phyloP scores from a whole-genome alignment of 2,888 invertebrate species.

The Carabus problematicus region DNA sequence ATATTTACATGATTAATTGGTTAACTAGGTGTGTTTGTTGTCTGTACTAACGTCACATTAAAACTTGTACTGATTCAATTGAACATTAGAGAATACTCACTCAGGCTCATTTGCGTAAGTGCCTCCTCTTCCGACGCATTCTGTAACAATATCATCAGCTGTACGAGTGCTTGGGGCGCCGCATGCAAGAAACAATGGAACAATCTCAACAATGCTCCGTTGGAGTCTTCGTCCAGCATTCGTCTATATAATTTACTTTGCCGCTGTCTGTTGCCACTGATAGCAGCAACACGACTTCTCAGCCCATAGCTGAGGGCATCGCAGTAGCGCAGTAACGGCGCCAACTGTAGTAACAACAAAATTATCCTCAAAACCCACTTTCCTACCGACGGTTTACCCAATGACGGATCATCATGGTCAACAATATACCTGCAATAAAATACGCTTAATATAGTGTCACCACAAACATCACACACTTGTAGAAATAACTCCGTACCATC shows the following conservation, averaged over 20 bases:
- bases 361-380: conserved; percentile 60
- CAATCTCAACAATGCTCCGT: conserved; percentile 58
- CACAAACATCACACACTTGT: background rate
- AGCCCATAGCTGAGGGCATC: conserved; percentile 59
- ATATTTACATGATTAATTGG: too few relatives aligned
- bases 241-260: conserved; percentile 56
- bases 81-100: too few relatives aligned
- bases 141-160: conserved; percentile 57
- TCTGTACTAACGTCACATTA: too few relatives aligned
- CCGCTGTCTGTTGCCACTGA: conserved; percentile 52
- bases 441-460: conserved; percentile 10
- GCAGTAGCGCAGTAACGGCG: conserved; percentile 60
- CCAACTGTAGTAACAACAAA: conserved; percentile 60
- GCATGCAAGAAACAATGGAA: conserved; percentile 61
- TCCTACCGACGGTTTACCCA: conserved; percentile 56
- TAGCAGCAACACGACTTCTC: conserved; percentile 55
- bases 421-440: conserved; percentile 58
- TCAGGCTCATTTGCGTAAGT: too few relatives aligned
- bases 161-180: conserved; percentile 59
- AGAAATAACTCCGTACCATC: conserved; percentile 64
- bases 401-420: conserved; percentile 59
- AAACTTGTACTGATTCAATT: too few relatives aligned
- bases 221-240: conserved; percentile 61
- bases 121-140: too few relatives aligned
- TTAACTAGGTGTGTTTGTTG: too few relatives aligned